Conservation (phyloP, 1,140 invertebrate species). For the Plutomurus gul region DNA sequence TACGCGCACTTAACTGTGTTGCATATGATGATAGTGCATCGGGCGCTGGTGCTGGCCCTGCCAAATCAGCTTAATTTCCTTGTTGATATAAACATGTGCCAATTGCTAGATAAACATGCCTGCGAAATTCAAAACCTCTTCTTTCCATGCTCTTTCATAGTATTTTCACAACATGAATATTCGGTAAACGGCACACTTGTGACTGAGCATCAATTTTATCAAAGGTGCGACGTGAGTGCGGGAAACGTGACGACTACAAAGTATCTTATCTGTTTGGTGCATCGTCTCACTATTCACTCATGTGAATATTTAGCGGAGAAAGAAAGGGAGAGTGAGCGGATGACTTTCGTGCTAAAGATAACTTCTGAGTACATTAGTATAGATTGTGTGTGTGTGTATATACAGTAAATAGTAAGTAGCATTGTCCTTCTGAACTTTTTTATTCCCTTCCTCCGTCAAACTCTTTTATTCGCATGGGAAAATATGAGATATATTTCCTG, state of each 20-base stretch:
- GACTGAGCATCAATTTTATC: no score
- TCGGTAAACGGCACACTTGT: not conserved
- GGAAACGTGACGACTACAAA: no score
- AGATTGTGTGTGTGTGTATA: no score
- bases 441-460: not conserved
- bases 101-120: conserved; percentile 19
- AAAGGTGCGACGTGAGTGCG: no score
- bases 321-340: no score
- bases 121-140: conserved; percentile 7
- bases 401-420: no score
- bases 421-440: no score
- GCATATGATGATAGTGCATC: not conserved
- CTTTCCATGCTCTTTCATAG: not conserved
- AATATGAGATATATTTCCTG: not conserved
- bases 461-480: not conserved
- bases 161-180: not conserved
- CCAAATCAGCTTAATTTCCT: not conserved
- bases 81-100: conserved; percentile 20
- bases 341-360: no score
- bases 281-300: no score
- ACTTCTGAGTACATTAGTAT: no score
- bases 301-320: no score
- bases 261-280: no score
- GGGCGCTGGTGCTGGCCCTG: not conserved
- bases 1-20: not conserved